Base-by-base conservation (phyloP, 2,888 invertebrate genomes). In the Frankliniella fusca region DNA sequence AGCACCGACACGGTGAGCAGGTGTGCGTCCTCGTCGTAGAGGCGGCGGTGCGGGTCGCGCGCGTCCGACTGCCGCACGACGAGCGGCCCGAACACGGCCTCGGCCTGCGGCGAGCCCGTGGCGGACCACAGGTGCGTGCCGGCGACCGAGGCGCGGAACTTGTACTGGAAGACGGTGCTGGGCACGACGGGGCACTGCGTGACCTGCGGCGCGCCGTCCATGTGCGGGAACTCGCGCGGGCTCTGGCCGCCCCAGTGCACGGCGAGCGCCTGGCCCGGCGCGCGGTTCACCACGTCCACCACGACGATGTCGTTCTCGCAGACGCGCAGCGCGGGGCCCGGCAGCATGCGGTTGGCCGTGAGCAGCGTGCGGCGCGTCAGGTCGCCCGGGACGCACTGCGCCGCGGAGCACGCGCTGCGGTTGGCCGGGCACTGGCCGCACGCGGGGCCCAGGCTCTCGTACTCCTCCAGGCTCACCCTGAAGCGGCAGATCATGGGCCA, bases 401-500 rank as follows among this genome's bases (percentile, higher is more conserved):
- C 88, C 10, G 91, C 90, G 82, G 87, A 85, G 87, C 94, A 94
- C 84, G 91, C 90, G 0, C 90, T 91, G 83, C 90, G 87, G 85
- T 91, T 93, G 83, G 89, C 89, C 20, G 91, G 91, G 86, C 94
- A 94, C 86, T 90, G 90, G 83, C 91, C 92, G 86, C 94, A 94
- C 23, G 91, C 90, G 86, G 93, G 93, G 85, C 92, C 92, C 84
- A 92, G 89, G 8, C 93, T 92, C 87, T 92, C 92, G 86, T 93
- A 93, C 85, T 92, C 92, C 88, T 94, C 95, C 83, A 95, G 89
- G 80, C 92, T 92, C 85, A 95, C 89, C 88, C 93, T 93, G 84
- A 94, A 91, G 83, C 94, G 90, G 87, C 95, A 95, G 86, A 93
- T 93, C 93, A 94, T 94, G 5, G 94, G 94, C 92, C 93, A 93